These are phyloP conservation scores for Tachina lurida DNA, from an alignment of 2,888 invertebrate species.

Conservation along the genomic window DNA sequence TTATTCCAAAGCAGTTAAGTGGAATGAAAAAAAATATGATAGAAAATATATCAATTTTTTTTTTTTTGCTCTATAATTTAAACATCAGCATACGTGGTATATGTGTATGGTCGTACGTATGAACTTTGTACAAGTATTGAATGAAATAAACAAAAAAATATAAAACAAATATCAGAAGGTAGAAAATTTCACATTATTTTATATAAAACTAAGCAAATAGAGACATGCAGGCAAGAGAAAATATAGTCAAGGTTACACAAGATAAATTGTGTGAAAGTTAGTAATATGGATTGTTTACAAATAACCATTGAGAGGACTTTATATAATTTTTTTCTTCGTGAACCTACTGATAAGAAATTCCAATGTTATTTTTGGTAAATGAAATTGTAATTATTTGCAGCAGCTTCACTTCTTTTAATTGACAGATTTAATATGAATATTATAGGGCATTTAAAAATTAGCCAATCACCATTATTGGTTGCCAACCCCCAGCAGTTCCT, in stretches of 20 bases:
- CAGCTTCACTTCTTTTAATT: background rate
- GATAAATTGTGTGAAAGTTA: slow-evolving; percentile 7
- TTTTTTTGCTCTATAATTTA: background rate
- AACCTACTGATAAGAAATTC: background rate
- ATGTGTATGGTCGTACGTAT: too few relatives aligned
- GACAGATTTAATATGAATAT: too few relatives aligned
- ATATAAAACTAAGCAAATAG: slow-evolving; percentile 22
- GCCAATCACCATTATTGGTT: too few relatives aligned
- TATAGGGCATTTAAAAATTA: too few relatives aligned
- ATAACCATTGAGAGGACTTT: background rate
- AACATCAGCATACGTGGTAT: slow-evolving; percentile 11
- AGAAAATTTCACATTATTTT: slow-evolving; percentile 33
- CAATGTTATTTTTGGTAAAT: background rate
- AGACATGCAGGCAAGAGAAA: slow-evolving; percentile 31
- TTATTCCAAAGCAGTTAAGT: slow-evolving; percentile 28
- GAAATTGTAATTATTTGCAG: background rate
- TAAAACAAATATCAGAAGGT: slow-evolving; percentile 30
- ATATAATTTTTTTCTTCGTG: background rate
- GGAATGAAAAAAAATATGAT: slow-evolving; percentile 20
- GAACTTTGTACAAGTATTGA: background rate
- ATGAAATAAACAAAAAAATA: slow-evolving; percentile 61
- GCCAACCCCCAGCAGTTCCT: too few relatives aligned
- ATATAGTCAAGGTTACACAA: background rate
- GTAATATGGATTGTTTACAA: background rate
- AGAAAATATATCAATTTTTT: background rate